Percentiles rank a stretch among this genome's conserved stretches.
Evolutionary conservation across 2,888 invertebrate genomes (phyloP).

Genomic region (Mylabris sibirica): DNA sequence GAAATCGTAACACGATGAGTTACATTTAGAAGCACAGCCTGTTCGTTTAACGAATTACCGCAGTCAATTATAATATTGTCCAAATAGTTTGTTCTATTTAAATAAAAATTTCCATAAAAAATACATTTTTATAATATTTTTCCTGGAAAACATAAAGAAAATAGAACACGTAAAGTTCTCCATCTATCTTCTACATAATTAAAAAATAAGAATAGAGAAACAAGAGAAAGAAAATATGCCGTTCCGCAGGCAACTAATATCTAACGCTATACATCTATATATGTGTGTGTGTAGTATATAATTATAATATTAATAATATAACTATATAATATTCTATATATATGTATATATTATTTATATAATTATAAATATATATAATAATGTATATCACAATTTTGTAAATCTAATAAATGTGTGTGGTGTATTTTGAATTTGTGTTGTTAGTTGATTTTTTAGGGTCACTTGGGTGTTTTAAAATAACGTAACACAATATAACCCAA

Average conservation of each 20-base stretch:
- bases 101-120: constrained; percentile 13
- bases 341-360: background rate
- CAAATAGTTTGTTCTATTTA: constrained; percentile 11
- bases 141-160: constrained; percentile 7
- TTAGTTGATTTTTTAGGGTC: constrained; percentile 51
- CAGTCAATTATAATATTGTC: constrained; percentile 39
- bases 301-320: too few species aligned
- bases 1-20: constrained; percentile 48
- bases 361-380: background rate
- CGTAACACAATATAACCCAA: constrained; percentile 78
- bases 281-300: background rate
- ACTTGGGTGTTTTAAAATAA: constrained; percentile 73
- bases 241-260: constrained; percentile 37
- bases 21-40: constrained; percentile 54
- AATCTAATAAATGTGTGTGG: constrained; percentile 29
- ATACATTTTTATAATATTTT: constrained; percentile 17
- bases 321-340: background rate
- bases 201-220: too few species aligned
- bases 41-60: constrained; percentile 42
- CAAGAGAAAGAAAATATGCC: background rate
- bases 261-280: constrained; percentile 33
- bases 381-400: constrained; percentile 49
- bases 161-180: constrained; percentile 33
- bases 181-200: constrained; percentile 15
- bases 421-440: constrained; percentile 12